Evolutionary conservation across 2,113 vertebrate species (phyloP).

Genomic region (Colaptes auratus): DNA sequence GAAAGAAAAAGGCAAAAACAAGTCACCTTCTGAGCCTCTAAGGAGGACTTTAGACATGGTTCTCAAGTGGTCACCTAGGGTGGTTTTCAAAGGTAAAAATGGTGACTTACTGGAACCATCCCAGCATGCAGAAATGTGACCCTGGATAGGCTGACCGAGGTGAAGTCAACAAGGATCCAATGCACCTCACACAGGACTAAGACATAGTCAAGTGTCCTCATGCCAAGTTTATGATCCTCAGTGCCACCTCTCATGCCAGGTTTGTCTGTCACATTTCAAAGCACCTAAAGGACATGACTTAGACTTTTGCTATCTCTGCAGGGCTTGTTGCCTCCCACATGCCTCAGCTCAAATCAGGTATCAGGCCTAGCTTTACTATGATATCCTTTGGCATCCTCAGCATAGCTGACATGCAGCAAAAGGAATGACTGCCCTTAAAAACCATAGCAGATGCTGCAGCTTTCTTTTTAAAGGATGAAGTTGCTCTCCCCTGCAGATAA

Average conservation of each 20-base stretch:
- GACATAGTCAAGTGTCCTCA: background rate
- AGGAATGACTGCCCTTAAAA: background rate
- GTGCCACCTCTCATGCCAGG: background rate
- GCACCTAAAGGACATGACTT: background rate
- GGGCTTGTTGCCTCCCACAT: background rate
- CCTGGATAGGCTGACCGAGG: background rate
- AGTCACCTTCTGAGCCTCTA: background rate
- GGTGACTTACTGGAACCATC: background rate
- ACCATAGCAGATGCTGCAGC: background rate
- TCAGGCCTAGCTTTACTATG: background rate
- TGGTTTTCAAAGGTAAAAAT: background rate
- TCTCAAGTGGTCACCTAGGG: background rate
- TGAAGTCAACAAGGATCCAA: fast-evolving
- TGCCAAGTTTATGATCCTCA: background rate
- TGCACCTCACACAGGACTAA: background rate
- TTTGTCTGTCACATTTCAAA: background rate
- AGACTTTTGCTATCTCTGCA: background rate
- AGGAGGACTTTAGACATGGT: background rate
- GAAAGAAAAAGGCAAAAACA: background rate
- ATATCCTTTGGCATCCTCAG: background rate
- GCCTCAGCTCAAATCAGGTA: background rate
- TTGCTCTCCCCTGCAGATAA: background rate
- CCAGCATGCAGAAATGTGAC: background rate
- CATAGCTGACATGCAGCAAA: background rate
- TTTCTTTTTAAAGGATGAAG: background rate